Base-by-base conservation (phyloP, 37 sponge, comb jelly and placozoan species). In the Beroe ovata region DNA sequence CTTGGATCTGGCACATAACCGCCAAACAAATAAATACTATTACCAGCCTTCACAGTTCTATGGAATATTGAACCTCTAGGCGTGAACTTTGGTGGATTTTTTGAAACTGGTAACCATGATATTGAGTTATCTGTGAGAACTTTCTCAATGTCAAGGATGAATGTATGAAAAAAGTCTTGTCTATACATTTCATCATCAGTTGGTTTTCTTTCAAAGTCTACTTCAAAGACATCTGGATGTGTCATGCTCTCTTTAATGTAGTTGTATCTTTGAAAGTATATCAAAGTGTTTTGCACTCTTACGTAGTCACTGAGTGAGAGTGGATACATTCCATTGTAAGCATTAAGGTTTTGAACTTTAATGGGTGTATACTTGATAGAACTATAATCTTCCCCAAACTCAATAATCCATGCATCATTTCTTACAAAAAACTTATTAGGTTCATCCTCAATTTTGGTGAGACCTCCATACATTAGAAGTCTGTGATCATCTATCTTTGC, bases 311-410 rank as follows among this genome's bases (percentile, higher is more conserved):
- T 42, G 3, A 77, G 23, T 23, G 33, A 39, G 8, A 36, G 36
- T 6, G 84, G 84, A 77, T 77, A 77, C 35, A 77, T 30, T 32
- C 84, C 84, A 22, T 39, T 42, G 47, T 77, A 77, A 42, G 21
- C 84, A 77, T 39, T 25, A 1, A 33, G 8, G 41, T 41, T 41
- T 23, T 39, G 0, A 39, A 77, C 54, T 21, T 21, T 21, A 39
- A 77, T 42, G 21, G 26, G 1, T 1, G 3, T 41, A 21, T 42
- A n/a, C 33, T 77, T 4, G 4, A 39, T 4, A 38, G 16, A 1
- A 4, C 22, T 36, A 16, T 36, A 77, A 23, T 1, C 1, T 6
- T 16, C 25, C 6, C 20, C 4, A 42, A 77, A 77, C 20, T 39
- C 33, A n/a, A 77, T 42, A 4, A 77, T 8, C 8, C 54, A 77